Evolutionary conservation across 2,113 vertebrate species (phyloP).

Genomic region (Isurus oxyrinchus): DNA sequence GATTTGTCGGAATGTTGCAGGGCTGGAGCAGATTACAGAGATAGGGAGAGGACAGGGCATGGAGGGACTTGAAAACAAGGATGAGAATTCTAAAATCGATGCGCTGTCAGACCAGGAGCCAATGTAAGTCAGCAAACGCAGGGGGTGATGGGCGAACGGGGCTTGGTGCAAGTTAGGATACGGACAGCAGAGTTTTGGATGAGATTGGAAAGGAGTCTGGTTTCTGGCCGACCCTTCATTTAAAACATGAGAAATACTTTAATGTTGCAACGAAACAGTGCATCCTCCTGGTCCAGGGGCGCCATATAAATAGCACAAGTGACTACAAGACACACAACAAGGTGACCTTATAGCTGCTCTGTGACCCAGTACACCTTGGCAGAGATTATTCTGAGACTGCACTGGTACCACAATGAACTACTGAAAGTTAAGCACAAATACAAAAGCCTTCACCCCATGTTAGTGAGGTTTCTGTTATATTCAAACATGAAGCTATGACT

Average conservation of each 20-base stretch:
- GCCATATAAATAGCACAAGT: neutral
- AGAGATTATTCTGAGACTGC: neutral
- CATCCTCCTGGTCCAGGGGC: neutral
- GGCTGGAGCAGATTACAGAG: too few relatives aligned
- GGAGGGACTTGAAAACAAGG: too few relatives aligned
- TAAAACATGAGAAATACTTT: neutral
- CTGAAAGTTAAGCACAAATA: neutral
- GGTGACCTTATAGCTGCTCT: neutral
- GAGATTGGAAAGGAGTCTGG: neutral
- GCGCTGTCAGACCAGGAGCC: too few relatives aligned
- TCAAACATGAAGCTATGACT: neutral
- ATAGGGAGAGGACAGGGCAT: neutral
- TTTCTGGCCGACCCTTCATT: neutral
- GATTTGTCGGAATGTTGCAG: neutral
- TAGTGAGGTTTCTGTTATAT: neutral
- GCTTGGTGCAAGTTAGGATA: too few relatives aligned
- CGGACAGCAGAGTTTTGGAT: too few relatives aligned
- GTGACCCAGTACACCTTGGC: neutral
- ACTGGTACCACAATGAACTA: neutral
- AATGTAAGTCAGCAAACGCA: too few relatives aligned
- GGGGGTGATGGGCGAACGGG: too few relatives aligned
- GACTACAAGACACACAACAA: too few relatives aligned
- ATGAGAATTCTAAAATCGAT: too few relatives aligned
- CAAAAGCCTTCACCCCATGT: neutral
- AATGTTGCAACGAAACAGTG: neutral